Evolutionary conservation across 2,797 vertebrate genomes (phyloP).

Genomic region (Rhodeus uyekii): DNA sequence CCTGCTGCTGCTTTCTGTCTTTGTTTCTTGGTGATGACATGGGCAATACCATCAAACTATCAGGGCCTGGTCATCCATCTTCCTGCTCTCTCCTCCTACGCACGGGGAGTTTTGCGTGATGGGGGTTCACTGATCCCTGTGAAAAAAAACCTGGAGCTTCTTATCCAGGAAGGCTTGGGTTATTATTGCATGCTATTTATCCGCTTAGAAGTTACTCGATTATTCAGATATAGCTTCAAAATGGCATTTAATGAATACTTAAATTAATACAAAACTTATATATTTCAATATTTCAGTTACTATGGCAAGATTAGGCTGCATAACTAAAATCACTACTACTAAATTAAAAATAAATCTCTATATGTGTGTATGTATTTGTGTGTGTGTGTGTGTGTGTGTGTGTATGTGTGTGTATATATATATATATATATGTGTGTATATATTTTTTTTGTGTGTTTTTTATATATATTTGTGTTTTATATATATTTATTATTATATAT

Average conservation of each 20-base stretch:
- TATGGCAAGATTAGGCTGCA: no score
- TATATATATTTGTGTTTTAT: no score
- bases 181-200: constrained; percentile 2
- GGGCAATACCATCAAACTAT: constrained; percentile 60
- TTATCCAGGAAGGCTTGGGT: neutral
- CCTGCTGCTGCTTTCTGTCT: constrained; percentile 55
- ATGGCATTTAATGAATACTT: neutral
- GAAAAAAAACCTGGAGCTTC: constrained; percentile 30
- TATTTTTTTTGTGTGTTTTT: no score
- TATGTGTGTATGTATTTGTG: no score
- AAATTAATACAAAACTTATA: neutral
- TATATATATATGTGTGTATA: no score
- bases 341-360: no score
- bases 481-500: no score
- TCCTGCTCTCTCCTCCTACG: constrained; percentile 70
- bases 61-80: constrained; percentile 71
- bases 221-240: neutral
- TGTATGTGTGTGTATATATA: no score
- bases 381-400: no score
- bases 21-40: constrained; percentile 65
- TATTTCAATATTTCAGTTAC: no score
- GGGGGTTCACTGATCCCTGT: constrained; percentile 49
- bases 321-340: no score
- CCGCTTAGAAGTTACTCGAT: neutral
- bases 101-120: constrained; percentile 50